Base-by-base conservation (phyloP, 1,140 invertebrate genomes). In the Zaprionus gabonicus region DNA sequence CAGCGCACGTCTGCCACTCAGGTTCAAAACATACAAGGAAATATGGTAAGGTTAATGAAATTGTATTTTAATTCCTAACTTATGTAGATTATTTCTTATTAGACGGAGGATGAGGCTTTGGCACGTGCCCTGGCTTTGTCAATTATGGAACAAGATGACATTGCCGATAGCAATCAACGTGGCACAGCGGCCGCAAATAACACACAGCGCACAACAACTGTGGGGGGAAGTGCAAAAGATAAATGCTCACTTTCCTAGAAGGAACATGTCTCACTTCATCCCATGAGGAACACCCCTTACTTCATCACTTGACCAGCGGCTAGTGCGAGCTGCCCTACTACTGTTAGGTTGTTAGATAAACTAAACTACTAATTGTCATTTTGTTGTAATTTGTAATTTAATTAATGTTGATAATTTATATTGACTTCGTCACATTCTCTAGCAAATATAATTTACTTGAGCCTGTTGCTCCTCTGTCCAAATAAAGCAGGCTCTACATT, bases 81-180 rank as follows among this genome's bases (percentile, higher is more conserved):
- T 44, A n/a, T 36, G 31, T 15, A 15, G 7, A 28, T 28, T n/a
- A 0, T 28, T n/a, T 20, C 6, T 10, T 2, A 55, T 44, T 58
- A 93, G 95, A 96, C 95, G 75, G 97, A 98, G 94, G 97, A 98
- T 92, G 97, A 98, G 93, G 97, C 97, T 0, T 92, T 98, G 62
- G 97, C 97, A 0, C 95, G 95, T 82, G 97, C 97, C 0, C 92
- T 98, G 10, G 96, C 97, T 10, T 93, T 96, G 28, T 98, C 97
- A 0, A 93, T 98, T 88, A 94, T 96, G 91, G 95, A 95, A 17
- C 77, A 91, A 36, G 94, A 94, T 38, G 91, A 93, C 51, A 68
- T 62, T 25, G 77, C 80, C 10, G 82, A 93, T n/a, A 28, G 69
- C 13, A 88, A 74, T 64, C 85, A 86, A 13, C 81, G 78, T 31